A percentile compares a stretch with the other conserved stretches of the same genome.
Conservation (phyloP, 35 echinoderm and acorn worm species). For the Apostichopus californicus region DNA sequence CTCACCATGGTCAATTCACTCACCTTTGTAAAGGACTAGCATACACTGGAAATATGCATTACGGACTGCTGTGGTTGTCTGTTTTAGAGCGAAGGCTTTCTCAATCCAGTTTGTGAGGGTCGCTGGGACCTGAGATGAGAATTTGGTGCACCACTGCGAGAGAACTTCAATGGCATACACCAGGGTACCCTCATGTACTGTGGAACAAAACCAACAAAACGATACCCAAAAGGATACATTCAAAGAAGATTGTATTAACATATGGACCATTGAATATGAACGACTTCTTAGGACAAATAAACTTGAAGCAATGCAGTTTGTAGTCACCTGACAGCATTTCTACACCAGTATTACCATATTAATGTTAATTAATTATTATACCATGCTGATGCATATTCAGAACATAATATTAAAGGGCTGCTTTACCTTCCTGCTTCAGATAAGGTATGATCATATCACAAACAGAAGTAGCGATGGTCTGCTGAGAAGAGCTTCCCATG, state of each 20-base stretch:
- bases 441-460: constrained; percentile 75
- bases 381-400: too few species aligned
- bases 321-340: too few species aligned
- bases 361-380: too few species aligned
- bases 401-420: too few species aligned
- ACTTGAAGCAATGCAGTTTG: too few species aligned
- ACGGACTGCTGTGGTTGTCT: constrained; percentile 74
- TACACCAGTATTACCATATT: too few species aligned
- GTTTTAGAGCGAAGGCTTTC: constrained; percentile 81
- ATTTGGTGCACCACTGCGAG: constrained; percentile 82
- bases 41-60: constrained; percentile 92
- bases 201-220: neutral
- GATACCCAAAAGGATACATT: too few species aligned
- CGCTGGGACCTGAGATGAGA: constrained; percentile 71
- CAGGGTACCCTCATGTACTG: constrained; percentile 92
- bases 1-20: neutral
- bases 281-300: too few species aligned
- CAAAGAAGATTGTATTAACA: too few species aligned
- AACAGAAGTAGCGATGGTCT: constrained; percentile 63
- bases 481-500: constrained; percentile 70
- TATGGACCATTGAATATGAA: too few species aligned
- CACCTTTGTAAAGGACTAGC: constrained; percentile 84
- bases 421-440: constrained; percentile 86
- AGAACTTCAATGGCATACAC: constrained; percentile 83
- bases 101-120: constrained; percentile 80